Conservation (phyloP, 1,140 invertebrate genomes). For the Lasioglossum albipes region DNA sequence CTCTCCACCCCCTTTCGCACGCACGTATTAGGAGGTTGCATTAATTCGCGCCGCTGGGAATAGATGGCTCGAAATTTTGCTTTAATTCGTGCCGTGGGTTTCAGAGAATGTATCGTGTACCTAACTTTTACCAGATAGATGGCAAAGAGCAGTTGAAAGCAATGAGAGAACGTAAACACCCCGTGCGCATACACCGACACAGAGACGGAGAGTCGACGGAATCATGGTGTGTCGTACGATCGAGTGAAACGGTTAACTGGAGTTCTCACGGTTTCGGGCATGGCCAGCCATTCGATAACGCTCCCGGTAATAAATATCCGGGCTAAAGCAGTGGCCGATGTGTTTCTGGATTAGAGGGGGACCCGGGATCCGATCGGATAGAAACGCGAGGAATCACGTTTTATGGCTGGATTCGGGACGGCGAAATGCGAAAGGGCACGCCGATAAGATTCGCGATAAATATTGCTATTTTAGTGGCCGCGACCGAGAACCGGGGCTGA, state of each 20-base stretch:
- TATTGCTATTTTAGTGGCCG: background rate
- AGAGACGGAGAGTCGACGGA: background rate
- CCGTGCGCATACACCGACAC: background rate
- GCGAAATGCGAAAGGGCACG: slow-evolving; percentile 33
- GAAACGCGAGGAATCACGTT: background rate
- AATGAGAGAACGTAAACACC: too few relatives aligned
- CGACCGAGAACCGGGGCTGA: background rate
- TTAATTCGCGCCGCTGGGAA: too few relatives aligned
- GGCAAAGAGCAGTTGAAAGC: too few relatives aligned
- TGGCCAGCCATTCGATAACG: slow-evolving; percentile 51
- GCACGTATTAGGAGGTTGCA: too few relatives aligned
- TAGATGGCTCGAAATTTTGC: too few relatives aligned
- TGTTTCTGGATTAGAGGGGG: slow-evolving; percentile 13
- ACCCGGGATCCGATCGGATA: background rate
- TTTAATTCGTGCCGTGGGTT: too few relatives aligned
- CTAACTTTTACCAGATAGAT: too few relatives aligned
- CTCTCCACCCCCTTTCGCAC: slow-evolving; percentile 13
- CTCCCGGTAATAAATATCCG: slow-evolving; percentile 56
- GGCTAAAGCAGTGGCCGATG: slow-evolving; percentile 41
- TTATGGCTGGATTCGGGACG: slow-evolving; percentile 2
- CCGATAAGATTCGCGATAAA: slow-evolving; percentile 49
- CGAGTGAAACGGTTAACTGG: slow-evolving; percentile 25
- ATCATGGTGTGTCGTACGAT: too few relatives aligned
- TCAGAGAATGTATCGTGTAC: too few relatives aligned
- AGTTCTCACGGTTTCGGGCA: slow-evolving; percentile 55